Evolutionary conservation across 2,888 invertebrate genomes (phyloP).

Genomic region (Synergus itoensis): DNA sequence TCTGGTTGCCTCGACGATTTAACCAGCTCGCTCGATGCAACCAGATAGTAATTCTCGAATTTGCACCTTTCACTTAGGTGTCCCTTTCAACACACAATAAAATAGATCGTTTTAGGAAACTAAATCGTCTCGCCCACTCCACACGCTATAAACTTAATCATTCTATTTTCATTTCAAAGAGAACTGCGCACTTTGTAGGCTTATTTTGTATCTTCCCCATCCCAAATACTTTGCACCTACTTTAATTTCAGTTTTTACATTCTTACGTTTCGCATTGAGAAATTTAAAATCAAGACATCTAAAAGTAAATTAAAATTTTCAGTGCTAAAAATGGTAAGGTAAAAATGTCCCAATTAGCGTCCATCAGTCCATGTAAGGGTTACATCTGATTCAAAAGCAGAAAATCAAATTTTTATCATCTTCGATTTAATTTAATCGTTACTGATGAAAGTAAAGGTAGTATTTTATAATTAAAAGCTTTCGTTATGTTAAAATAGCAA

Average conservation of each 20-base stretch:
- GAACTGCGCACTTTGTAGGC: not conserved
- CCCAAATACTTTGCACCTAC: not conserved
- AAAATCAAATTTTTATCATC: too few relatives aligned
- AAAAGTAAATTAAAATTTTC: too few relatives aligned
- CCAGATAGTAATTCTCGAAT: slow-evolving; percentile 47
- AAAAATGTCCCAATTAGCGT: too few relatives aligned
- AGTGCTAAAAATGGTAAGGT: too few relatives aligned
- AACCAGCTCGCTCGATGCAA: slow-evolving; percentile 22
- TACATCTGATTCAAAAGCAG: too few relatives aligned
- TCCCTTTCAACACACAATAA: slow-evolving; percentile 30
- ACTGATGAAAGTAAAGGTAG: too few relatives aligned
- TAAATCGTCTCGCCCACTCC: not conserved
- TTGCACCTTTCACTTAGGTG: slow-evolving; percentile 20
- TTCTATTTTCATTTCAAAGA: not conserved
- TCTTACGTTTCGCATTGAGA: too few relatives aligned
- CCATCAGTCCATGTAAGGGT: too few relatives aligned
- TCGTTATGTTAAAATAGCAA: too few relatives aligned
- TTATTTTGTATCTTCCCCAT: not conserved
- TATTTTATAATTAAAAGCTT: too few relatives aligned
- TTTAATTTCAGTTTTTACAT: not conserved
- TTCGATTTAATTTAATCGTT: too few relatives aligned
- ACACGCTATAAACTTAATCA: not conserved
- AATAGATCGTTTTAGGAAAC: not conserved
- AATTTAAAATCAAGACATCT: too few relatives aligned
- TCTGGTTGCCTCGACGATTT: slow-evolving; percentile 53